Base-by-base conservation (phyloP, 1,140 invertebrate species). In the Sipha flava region DNA sequence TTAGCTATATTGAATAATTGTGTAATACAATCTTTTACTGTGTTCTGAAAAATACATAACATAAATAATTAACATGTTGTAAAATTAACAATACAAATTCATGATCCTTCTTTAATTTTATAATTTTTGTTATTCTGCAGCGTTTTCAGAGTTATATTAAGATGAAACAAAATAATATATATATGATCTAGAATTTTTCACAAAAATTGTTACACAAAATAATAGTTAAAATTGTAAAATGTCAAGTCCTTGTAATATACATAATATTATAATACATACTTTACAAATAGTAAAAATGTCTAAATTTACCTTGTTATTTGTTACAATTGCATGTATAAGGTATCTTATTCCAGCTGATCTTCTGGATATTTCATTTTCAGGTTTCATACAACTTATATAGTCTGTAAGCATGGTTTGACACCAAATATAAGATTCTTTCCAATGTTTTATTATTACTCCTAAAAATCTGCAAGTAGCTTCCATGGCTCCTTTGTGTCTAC, bases 401-500 rank as follows among this genome's bases (percentile, higher is more conserved):
- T 43, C 9, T 52, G n/a, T 70, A 23, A 68, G 40, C 18, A 68
- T 70, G n/a, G 54, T 43, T 23, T 80, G 26, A 57, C 62, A 66
- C 62, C 49, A 66, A 80, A 3, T 72, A 23, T 40, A n/a, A 7
- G 62, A 75, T 47, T 47, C 70, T 26, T 66, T 70, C 66, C 75
- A 54, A 77, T 54, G 37, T 49, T 81, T 85, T n/a, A 82, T 84
- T 68, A 88, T 87, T 52, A 84, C 84, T 83, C 86, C 87, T 77
- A 93, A 86, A 45, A 89, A 86, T 70, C 85, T 81, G 3, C 91
- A 91, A 2, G 91, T 91, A 18, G 90, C 87, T 86, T 94, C 92
- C 75, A 94, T 93, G 31, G 90, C 92, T 57, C 93, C 93, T 87
- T 94, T 93, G 83, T 94, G 92, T 12, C 92, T 87, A 83, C 91